phyloP scores from a whole-genome alignment of 1,140 invertebrate species.

The Drosophila ironensis region DNA sequence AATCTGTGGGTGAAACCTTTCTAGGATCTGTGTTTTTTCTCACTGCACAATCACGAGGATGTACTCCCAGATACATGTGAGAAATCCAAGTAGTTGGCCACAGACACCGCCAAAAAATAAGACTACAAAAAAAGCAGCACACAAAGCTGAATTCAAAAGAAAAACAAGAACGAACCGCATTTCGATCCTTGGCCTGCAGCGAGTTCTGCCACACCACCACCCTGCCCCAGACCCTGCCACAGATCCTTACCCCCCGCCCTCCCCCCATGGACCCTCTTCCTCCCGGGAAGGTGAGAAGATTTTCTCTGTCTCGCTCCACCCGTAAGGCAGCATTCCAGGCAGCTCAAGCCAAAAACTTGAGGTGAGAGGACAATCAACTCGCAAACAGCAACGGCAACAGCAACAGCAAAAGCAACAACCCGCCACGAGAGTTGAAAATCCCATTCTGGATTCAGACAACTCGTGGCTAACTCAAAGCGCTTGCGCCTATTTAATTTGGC shows the following conservation, averaged over 20 bases:
- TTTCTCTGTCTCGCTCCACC: constrained; percentile 68
- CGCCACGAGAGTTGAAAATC: constrained; percentile 18
- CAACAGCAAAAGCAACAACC: constrained; percentile 23
- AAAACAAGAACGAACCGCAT: constrained; percentile 59
- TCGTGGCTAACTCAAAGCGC: constrained; percentile 72
- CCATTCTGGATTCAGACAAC: constrained; percentile 51
- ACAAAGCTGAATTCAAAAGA: constrained; percentile 67
- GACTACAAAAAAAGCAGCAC: constrained; percentile 20
- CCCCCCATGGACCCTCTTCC: not conserved
- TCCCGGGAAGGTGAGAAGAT: constrained; percentile 61
- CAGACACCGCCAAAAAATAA: constrained; percentile 27
- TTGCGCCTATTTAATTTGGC: constrained; percentile 78
- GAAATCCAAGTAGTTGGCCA: constrained; percentile 28
- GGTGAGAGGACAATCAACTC: constrained; percentile 78
- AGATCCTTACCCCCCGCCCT: not conserved
- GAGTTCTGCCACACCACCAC: not conserved
- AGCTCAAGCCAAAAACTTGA: constrained; percentile 63
- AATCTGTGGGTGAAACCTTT: too few relatives aligned
- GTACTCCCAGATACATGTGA: constrained; percentile 26
- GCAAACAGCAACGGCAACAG: constrained; percentile 38
- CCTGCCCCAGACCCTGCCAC: not conserved
- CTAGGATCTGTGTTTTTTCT: not conserved
- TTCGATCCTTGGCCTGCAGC: constrained; percentile 38
- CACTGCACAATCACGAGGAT: constrained; percentile 7
- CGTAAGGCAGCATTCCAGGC: constrained; percentile 70